These are phyloP conservation scores for Drosophila guanche DNA, from an alignment of 1,140 invertebrate genomes.

Conservation along the genomic window DNA sequence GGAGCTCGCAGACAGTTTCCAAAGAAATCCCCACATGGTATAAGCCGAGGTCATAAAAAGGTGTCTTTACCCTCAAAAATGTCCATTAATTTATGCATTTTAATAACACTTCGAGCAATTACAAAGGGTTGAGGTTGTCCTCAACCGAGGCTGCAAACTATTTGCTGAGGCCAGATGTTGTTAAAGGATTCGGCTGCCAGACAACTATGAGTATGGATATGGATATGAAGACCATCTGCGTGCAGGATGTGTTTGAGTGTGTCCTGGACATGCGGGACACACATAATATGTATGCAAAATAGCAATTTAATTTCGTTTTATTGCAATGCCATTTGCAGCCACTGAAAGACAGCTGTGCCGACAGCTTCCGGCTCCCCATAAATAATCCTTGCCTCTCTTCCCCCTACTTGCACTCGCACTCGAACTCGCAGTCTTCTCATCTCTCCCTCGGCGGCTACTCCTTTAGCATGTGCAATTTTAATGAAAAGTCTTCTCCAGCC, in stretches of 20 bases:
- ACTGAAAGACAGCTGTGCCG: constrained; percentile 69
- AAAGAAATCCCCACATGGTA: constrained; percentile 51
- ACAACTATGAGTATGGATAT: constrained; percentile 61
- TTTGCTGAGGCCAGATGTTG: constrained; percentile 70
- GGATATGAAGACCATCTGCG: constrained; percentile 51
- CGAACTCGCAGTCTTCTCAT: neutral
- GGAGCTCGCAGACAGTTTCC: constrained; percentile 53
- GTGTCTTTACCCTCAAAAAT: constrained; percentile 47
- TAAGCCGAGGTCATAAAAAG: constrained; percentile 46
- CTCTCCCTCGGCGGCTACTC: constrained; percentile 1
- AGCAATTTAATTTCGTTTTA: constrained; percentile 82
- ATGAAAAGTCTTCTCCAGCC: constrained; percentile 56
- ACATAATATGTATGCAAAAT: constrained; percentile 75
- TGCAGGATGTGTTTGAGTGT: constrained; percentile 27
- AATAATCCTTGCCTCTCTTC: constrained; percentile 57
- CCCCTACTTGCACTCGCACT: neutral
- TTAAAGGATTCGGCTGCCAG: constrained; percentile 72
- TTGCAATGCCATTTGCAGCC: constrained; percentile 78
- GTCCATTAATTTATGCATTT: constrained; percentile 79
- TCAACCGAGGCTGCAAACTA: constrained; percentile 57
- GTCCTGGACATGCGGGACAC: constrained; percentile 51
- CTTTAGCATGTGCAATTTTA: constrained; percentile 45
- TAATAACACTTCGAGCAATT: constrained; percentile 75
- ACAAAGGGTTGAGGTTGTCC: constrained; percentile 41
- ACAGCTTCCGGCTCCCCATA: constrained; percentile 53